Evolutionary conservation across 2,113 vertebrate genomes (phyloP).

Genomic region (Ptychochromis oligacanthus): DNA sequence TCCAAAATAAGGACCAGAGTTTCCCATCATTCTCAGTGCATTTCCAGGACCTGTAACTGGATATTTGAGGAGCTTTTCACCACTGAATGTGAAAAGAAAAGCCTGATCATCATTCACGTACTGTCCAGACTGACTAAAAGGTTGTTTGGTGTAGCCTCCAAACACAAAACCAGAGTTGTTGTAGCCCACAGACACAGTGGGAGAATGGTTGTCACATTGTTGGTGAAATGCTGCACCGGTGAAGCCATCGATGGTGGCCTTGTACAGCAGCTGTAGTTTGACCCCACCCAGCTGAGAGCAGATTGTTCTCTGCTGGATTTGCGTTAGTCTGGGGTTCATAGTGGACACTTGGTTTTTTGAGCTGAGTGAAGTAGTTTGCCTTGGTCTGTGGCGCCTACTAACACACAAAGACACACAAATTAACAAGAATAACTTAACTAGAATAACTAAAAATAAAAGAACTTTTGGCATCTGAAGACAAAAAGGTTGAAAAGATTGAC

Average conservation of each 20-base stretch:
- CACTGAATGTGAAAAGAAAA: conserved; percentile 70
- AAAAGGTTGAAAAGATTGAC: no score
- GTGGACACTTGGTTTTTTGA: not conserved
- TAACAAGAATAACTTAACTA: no score
- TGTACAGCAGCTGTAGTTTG: conserved; percentile 67
- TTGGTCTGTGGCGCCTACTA: not conserved
- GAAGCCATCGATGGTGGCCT: conserved; percentile 72
- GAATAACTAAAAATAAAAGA: no score
- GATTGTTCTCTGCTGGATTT: conserved; percentile 48
- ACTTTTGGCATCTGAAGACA: no score
- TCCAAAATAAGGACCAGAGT: conserved; percentile 63
- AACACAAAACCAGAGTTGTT: conserved; percentile 66
- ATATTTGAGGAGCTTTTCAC: conserved; percentile 6
- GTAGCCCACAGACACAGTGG: conserved; percentile 73
- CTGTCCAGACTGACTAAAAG: conserved; percentile 44
- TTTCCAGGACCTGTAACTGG: rapidly evolving
- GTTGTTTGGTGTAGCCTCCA: conserved; percentile 65
- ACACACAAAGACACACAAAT: not conserved
- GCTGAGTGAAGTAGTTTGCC: not conserved
- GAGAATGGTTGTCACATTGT: conserved; percentile 52
- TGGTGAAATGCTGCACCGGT: conserved; percentile 44
- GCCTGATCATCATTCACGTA: conserved; percentile 56
- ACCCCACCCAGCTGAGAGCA: conserved; percentile 39
- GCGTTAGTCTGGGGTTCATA: conserved; percentile 47
- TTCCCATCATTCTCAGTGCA: not conserved